Conservation (phyloP, 2,888 invertebrate species). For the Oligia latruncula region DNA sequence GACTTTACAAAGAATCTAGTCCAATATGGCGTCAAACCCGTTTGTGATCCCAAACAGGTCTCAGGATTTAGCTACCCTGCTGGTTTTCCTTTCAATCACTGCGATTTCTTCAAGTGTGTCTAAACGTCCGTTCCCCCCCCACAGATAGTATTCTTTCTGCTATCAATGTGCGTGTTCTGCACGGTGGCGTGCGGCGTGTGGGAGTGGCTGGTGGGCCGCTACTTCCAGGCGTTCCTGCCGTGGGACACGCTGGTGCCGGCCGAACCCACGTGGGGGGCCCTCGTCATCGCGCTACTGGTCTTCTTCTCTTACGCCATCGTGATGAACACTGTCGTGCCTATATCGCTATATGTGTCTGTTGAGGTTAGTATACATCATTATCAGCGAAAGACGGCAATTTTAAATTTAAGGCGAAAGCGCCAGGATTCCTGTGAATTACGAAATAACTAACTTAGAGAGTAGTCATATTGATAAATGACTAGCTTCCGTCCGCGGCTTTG, state of each 20-base stretch:
- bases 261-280: slow-evolving; percentile 95
- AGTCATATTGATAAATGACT: no score
- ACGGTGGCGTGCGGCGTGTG: slow-evolving; percentile 99
- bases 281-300: slow-evolving; percentile 98
- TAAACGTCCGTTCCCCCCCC: not conserved
- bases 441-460: not conserved
- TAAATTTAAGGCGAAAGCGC: no score
- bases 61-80: not conserved
- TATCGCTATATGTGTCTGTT: slow-evolving; percentile 98
- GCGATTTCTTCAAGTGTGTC: not conserved
- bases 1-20: not conserved
- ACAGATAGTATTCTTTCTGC: slow-evolving; percentile 99
- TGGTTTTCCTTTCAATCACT: not conserved
- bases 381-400: no score
- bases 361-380: slow-evolving; percentile 90
- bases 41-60: not conserved
- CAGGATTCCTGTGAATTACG: not conserved
- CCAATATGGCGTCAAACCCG: not conserved
- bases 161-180: slow-evolving; percentile 99
- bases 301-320: slow-evolving; percentile 99
- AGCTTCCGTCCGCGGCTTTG: no score
- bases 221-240: slow-evolving; percentile 97
- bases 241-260: slow-evolving; percentile 98
- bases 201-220: slow-evolving; percentile 98
- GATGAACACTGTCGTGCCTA: slow-evolving; percentile 99